Evolutionary conservation across 1,140 invertebrate genomes (phyloP), one percentile per base, ranked within the genome.

Genomic region (Papilio glaucus): DNA sequence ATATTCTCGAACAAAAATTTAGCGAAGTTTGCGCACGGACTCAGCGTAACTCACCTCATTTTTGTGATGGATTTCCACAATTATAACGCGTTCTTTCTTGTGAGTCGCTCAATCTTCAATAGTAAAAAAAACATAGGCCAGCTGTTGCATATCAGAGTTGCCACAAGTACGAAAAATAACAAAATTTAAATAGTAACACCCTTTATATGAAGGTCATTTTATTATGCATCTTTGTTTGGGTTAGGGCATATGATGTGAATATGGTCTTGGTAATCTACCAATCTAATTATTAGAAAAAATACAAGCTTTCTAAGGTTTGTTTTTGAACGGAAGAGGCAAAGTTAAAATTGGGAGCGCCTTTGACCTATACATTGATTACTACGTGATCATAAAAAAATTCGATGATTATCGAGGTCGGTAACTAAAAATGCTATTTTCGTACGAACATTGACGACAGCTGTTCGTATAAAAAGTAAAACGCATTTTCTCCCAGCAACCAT

Each of bases 401-500:
- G 18, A 21, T 49, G 15, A 21, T 7, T 21, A 21, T 42, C n/a
- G 41, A 42, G 10, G 18, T 24, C 18, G 0, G 21, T 21, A 21
- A 21, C 21, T 21, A 9, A 33, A 33, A 33, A 33, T 33, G 6
- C 29, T 33, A 6, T 33, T 33, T 53, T 53, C 18, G 18, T 0
- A 24, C 4, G 21, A 21, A 49, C 18, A 53, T 10, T 37, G n/a
- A 21, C 15, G 62, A 24, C 62, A 65, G 62, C 3, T 65, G 62
- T 65, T 24, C 4, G 10, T 39, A 41, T 41, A 65, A 65, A 65
- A 65, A 63, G 29, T 33, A 9, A 24, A 65, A 65, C 62, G 37
- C 62, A 21, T 57, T 24, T 57, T 57, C 24, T 15, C 24, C 21
- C 49, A 24, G 9, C 9, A 12, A 10, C 37, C 18, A 65, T 65